phyloP scores from a whole-genome alignment of 2,888 invertebrate genomes.

The Auanema sp. region DNA sequence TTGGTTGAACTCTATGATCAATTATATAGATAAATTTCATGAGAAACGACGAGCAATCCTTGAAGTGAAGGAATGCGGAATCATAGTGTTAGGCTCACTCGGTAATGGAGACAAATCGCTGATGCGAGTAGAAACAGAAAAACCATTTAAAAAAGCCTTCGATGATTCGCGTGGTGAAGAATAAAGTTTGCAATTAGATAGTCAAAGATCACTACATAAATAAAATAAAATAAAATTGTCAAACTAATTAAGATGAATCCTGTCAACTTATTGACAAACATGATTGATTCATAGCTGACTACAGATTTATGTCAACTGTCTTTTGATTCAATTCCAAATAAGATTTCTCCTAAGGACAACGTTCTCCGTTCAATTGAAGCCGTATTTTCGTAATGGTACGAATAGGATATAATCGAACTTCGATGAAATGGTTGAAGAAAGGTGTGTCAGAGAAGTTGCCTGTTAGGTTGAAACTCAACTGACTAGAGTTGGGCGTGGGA shows the following conservation, averaged over 20 bases:
- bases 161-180: too few relatives aligned
- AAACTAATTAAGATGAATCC: background rate
- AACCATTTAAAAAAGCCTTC: too few relatives aligned
- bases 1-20: too few relatives aligned
- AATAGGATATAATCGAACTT: background rate
- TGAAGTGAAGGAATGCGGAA: too few relatives aligned
- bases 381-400: background rate
- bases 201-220: too few relatives aligned
- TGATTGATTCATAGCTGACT: background rate
- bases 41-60: too few relatives aligned
- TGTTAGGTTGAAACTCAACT: background rate
- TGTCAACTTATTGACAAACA: conserved; percentile 1
- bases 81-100: too few relatives aligned
- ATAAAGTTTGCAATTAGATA: too few relatives aligned
- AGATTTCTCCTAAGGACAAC: background rate
- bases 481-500: too few relatives aligned
- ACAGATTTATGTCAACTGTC: conserved; percentile 5
- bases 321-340: conserved; percentile 4
- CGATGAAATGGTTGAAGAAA: background rate
- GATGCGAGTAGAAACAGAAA: too few relatives aligned
- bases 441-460: conserved; percentile 1
- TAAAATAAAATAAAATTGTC: background rate
- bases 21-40: too few relatives aligned
- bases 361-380: background rate
- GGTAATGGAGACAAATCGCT: too few relatives aligned